A percentile compares a stretch with the other conserved stretches of the same genome.
These are phyloP conservation scores for Heliconius himera DNA, from an alignment of 1,140 invertebrate species.

Conservation along the genomic window DNA sequence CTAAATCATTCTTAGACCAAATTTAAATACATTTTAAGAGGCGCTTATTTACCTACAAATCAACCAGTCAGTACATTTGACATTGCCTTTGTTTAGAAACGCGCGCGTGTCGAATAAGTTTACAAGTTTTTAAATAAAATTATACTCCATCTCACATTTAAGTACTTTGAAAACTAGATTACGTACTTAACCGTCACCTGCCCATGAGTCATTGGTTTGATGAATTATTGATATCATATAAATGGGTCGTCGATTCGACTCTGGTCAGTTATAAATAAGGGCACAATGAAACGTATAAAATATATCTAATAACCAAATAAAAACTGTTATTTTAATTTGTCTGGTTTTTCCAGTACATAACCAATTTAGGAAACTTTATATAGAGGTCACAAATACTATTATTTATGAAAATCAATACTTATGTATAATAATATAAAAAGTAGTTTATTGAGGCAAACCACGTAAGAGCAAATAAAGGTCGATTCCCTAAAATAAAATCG, in stretches of 20 bases:
- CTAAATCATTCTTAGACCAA: not conserved
- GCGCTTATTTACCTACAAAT: not conserved
- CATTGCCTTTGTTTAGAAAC: not conserved
- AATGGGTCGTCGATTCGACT: not conserved
- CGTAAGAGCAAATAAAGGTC: not conserved
- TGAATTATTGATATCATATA: conserved; percentile 7
- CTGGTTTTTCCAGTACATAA: not conserved
- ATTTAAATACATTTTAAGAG: not conserved
- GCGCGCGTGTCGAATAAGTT: conserved; percentile 5
- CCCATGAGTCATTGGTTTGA: not conserved
- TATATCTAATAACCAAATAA: not conserved
- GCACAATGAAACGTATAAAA: not conserved
- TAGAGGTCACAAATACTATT: not conserved
- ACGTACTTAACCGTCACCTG: not conserved
- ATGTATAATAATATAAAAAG: not conserved
- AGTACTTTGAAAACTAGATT: not conserved
- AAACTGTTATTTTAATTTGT: not conserved
- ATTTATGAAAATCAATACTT: not conserved
- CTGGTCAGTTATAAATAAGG: not conserved
- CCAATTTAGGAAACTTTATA: not conserved
- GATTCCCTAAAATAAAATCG: not conserved
- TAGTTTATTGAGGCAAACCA: not conserved
- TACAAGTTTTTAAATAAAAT: conserved; percentile 13
- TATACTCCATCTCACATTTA: not conserved
- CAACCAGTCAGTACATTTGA: not conserved